These are phyloP conservation scores for Eulemur rubriventer DNA, from an alignment of 2,797 vertebrate species.

Conservation along the genomic window DNA sequence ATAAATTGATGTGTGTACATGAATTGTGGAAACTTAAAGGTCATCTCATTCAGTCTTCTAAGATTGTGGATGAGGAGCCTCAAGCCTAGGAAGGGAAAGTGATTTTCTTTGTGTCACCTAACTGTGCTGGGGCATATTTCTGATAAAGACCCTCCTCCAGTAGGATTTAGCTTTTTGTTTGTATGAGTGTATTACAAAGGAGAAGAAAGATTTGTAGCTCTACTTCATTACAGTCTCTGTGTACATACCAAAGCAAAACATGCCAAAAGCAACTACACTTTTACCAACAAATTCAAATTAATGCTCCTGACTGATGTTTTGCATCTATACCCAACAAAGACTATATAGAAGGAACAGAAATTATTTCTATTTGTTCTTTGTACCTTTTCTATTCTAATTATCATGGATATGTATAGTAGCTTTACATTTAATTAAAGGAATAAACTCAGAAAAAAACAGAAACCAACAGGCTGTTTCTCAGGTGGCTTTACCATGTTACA, in stretches of 20 bases:
- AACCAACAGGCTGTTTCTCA: not conserved
- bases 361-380: not conserved
- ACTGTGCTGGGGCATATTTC: not conserved
- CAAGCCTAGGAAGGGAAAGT: not conserved
- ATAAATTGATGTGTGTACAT: not conserved
- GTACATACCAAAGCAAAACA: not conserved
- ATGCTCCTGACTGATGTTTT: not conserved
- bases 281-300: not conserved
- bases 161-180: not conserved
- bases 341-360: not conserved
- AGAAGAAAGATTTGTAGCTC: not conserved
- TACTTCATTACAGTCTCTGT: not conserved
- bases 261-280: not conserved
- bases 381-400: not conserved
- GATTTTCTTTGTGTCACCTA: not conserved
- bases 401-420: not conserved
- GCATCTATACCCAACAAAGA: not conserved
- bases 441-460: not conserved
- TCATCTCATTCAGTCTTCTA: not conserved
- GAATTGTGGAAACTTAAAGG: not conserved
- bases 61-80: not conserved
- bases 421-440: constrained; percentile 6
- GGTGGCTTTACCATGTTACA: not conserved
- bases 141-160: not conserved
- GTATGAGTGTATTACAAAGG: not conserved